These are phyloP conservation scores for Cremastobaeus sp. DNA, from an alignment of 2,888 invertebrate genomes.

Conservation along the genomic window DNA sequence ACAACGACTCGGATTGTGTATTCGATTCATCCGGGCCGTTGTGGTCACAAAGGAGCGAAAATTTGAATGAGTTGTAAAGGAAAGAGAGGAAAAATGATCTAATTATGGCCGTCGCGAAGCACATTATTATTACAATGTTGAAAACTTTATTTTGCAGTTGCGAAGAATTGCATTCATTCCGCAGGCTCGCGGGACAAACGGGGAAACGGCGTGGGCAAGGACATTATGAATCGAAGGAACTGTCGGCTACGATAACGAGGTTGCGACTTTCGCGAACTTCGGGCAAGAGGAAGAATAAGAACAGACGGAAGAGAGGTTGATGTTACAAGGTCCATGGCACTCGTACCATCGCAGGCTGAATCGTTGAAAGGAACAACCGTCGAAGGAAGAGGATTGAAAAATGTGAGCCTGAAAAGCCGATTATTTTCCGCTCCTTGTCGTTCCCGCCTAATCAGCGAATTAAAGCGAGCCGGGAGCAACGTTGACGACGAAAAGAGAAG, in stretches of 20 bases:
- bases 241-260: conserved; percentile 56
- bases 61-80: too few species aligned
- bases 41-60: too few species aligned
- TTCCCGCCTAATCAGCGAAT: conserved; percentile 75
- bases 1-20: too few species aligned
- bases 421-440: conserved; percentile 74
- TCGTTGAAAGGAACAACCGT: conserved; percentile 69
- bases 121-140: conserved; percentile 70
- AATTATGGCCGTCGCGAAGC: conserved; percentile 46
- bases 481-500: conserved; percentile 44
- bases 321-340: conserved; percentile 55
- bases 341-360: conserved; percentile 45
- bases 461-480: conserved; percentile 70
- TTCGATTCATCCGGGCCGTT: too few species aligned
- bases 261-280: conserved; percentile 54
- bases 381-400: conserved; percentile 72
- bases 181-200: conserved; percentile 24
- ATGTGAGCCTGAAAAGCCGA: conserved; percentile 70
- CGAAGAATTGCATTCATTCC: conserved; percentile 58
- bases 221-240: conserved; percentile 55
- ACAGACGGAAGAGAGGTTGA: conserved; percentile 52
- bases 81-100: too few species aligned
- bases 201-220: conserved; percentile 12
- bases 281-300: conserved; percentile 54
- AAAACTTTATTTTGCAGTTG: conserved; percentile 66